These are phyloP conservation scores for Rhinoraja longicauda DNA, from an alignment of 2,797 vertebrate species.

Conservation along the genomic window DNA sequence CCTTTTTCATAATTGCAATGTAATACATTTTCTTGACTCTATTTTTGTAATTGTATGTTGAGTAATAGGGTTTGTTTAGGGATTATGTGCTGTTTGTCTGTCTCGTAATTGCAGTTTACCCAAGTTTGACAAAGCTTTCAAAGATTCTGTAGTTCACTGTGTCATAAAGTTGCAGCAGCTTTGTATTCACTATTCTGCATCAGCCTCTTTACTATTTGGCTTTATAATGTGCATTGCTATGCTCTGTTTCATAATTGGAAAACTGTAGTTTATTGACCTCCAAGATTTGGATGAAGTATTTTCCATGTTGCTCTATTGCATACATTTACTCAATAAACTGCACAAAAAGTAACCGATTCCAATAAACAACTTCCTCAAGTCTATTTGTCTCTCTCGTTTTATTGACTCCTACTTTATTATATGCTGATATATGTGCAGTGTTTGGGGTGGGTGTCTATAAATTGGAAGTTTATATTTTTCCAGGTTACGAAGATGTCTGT, in stretches of 20 bases:
- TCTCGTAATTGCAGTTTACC: constrained; percentile 33
- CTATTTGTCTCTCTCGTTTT: constrained; percentile 42
- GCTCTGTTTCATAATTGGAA: constrained; percentile 33
- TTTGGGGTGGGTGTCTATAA: constrained; percentile 30
- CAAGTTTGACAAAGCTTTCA: constrained; percentile 29
- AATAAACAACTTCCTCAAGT: constrained; percentile 39
- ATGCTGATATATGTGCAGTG: constrained; percentile 56
- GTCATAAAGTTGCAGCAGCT: constrained; percentile 32
- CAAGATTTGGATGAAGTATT: constrained; percentile 36
- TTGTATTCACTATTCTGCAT: constrained; percentile 39
- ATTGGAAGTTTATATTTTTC: constrained; percentile 34
- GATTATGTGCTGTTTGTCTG: constrained; percentile 35
- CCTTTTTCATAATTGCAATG: constrained; percentile 19
- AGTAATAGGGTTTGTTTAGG: constrained; percentile 12
- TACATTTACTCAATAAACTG: constrained; percentile 28
- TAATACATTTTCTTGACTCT: constrained; percentile 16
- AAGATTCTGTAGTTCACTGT: constrained; percentile 37
- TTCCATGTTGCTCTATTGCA: constrained; percentile 39
- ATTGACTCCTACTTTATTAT: constrained; percentile 57
- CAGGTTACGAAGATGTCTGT: constrained; percentile 49
- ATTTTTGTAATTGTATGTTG: constrained; percentile 27
- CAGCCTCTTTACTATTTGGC: constrained; percentile 37
- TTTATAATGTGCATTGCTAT: constrained; percentile 34
- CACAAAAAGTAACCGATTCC: constrained; percentile 23
- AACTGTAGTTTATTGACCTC: constrained; percentile 23